These are phyloP conservation scores for Umimayanthus kanabou DNA, from an alignment of 92 coral and sea anemone genomes.

Conservation along the genomic window DNA sequence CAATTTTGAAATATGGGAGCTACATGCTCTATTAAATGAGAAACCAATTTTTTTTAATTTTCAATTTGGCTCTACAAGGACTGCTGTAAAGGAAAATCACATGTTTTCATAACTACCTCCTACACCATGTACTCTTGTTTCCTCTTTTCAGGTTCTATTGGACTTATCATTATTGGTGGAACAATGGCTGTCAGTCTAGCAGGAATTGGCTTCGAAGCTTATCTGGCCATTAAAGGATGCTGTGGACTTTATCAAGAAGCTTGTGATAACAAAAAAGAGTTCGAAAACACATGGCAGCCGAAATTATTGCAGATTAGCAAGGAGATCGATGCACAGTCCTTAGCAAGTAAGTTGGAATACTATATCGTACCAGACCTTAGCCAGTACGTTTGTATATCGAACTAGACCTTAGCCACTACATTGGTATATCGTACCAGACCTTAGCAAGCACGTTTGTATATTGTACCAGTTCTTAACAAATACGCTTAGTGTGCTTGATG, in stretches of 20 bases:
- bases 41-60: too few relatives aligned
- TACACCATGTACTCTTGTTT: too few relatives aligned
- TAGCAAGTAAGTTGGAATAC: constrained; percentile 12
- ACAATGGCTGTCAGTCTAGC: not conserved
- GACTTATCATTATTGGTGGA: not conserved
- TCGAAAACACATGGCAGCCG: not conserved
- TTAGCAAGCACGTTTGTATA: not conserved
- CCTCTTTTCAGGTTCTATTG: not conserved
- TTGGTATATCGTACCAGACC: not conserved
- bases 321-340: not conserved
- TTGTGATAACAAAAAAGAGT: not conserved
- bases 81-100: too few relatives aligned
- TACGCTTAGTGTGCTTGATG: too few relatives aligned
- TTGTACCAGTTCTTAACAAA: too few relatives aligned
- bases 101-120: too few relatives aligned
- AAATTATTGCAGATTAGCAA: not conserved
- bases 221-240: constrained; percentile 4
- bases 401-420: not conserved
- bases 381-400: too few relatives aligned
- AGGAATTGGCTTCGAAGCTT: not conserved
- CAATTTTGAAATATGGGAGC: too few relatives aligned
- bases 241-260: not conserved
- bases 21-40: too few relatives aligned
- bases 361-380: too few relatives aligned
- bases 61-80: too few relatives aligned